Evolutionary conservation across 1,140 invertebrate species (phyloP), one percentile per base, ranked within the genome.

Genomic region (Diorhabda carinulata): DNA sequence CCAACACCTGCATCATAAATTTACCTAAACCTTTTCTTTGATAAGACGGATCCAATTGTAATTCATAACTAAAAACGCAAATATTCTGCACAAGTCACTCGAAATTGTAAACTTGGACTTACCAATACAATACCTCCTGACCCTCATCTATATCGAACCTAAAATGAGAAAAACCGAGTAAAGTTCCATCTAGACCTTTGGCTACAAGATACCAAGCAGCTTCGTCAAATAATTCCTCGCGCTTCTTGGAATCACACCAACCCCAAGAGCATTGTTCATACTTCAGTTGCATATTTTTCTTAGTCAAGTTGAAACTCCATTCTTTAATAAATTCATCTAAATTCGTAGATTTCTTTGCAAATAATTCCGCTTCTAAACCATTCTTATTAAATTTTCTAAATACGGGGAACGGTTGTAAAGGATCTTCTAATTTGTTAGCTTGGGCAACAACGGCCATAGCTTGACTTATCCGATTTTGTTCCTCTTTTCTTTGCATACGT

Each of bases 91-190:
- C 47, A 52, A 6, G 58, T 5, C 43, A 64, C 43, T 43, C 10
- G 47, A 41, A 57, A 42, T n/a, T 58, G 43, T 62, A 47, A 69
- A 52, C 4, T 52, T 52, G 47, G 6, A 8, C 68, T 59, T 82
- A 92, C 91, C 92, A 93, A 80, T 95, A 95, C 5, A 94, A 78
- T 45, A 95, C 91, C 82, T 91, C 87, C 47, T 87, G 81, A 0
- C 87, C 89, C 78, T 89, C 85, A 78, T 95, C 93, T 73, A 93
- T 81, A 78, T 94, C 92, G 83, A 94, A 95, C 70, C 92, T 83
- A 78, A 94, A 95, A 71, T 87, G 86, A 69, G 85, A 85, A 76
- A 86, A 87, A 41, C 84, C 86, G 43, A 86, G 75, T 4, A 81
- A 80, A 74, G 80, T 82, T 5, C 82, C 82, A 67, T 83, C 81